Percentiles rank a stretch among this genome's conserved stretches.
These are phyloP conservation scores for Pangasius macronema DNA, from an alignment of 2,797 vertebrate species.

Conservation along the genomic window DNA sequence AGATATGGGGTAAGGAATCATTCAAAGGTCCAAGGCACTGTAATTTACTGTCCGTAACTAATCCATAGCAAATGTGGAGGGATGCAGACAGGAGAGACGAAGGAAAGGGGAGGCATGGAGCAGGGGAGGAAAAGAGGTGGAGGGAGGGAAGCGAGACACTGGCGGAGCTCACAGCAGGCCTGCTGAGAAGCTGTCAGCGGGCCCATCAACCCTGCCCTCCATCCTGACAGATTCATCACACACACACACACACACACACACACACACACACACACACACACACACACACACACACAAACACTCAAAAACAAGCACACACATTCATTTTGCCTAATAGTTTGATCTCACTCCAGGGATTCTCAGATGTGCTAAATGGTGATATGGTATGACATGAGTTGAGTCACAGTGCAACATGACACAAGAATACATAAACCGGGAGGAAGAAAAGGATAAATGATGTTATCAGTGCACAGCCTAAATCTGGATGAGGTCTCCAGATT, in stretches of 20 bases:
- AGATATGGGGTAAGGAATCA: conserved; percentile 72
- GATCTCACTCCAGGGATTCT: conserved; percentile 38
- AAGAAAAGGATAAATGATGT: background rate
- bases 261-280: conserved; percentile 60
- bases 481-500: conserved; percentile 49
- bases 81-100: conserved; percentile 47
- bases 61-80: conserved; percentile 78
- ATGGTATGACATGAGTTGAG: conserved; percentile 20
- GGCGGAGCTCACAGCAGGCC: conserved; percentile 77
- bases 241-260: conserved; percentile 58
- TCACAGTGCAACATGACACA: conserved; percentile 17
- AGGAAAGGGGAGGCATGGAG: conserved; percentile 25
- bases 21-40: conserved; percentile 69
- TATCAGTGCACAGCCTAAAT: background rate
- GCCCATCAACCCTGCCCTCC: conserved; percentile 75
- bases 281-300: conserved; percentile 46
- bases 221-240: conserved; percentile 80
- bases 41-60: conserved; percentile 81
- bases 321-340: conserved; percentile 28
- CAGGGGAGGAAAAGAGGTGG: conserved; percentile 52
- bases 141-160: conserved; percentile 55
- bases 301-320: conserved; percentile 9
- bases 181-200: conserved; percentile 83
- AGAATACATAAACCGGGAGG: background rate
- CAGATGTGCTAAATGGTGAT: conserved; percentile 28